Base-by-base conservation (phyloP, 1,140 invertebrate genomes). In the Drosophila fuyamai region DNA sequence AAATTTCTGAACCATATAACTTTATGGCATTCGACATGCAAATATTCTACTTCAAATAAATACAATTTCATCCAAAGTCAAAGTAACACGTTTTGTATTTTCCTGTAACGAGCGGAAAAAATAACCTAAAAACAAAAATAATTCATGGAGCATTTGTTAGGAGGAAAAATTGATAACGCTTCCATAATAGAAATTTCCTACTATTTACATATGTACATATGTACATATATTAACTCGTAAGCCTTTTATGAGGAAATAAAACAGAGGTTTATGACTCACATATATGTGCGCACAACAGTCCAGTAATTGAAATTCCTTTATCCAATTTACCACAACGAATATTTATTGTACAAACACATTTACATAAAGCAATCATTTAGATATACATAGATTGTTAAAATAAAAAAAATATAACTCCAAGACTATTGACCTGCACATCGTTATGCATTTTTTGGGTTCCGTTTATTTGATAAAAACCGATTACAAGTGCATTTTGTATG, bases 391-490 rank as follows among this genome's bases (percentile, higher is more conserved):
- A 23, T 35, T 47, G 2, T 23, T 23, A 4, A 23, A 55, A 67
- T 32, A 35, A 40, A 32, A 50, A 57, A 43, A 56, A 57, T 13
- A 41, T 29, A 36, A 44, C 29, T 43, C 10, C 38, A 18, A 57
- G 67, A 57, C 51, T 57, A 36, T 72, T 72, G 68, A 72, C 68
- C 66, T 27, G 53, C n/a, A 9, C 8, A 57, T 40, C n/a, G 18
- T 29, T 72, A 29, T 58, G 18, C 23, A 29, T 50, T 48, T 48
- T 71, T 58, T 13, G 38, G 12, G 44, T 47, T n/a, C 35, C 58
- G 66, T 71, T 29, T 32, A 27, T 58, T 10, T 16, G 44, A 58
- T 72, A 58, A 48, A 55, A 41, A 48, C n/a, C 44, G 48, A 58
- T 71, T 71, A 50, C 68, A 71, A 71, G 67, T 50, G 48, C 60